These are phyloP conservation scores for Monomorium pharaonis DNA, from an alignment of 1,140 invertebrate genomes.

Conservation along the genomic window DNA sequence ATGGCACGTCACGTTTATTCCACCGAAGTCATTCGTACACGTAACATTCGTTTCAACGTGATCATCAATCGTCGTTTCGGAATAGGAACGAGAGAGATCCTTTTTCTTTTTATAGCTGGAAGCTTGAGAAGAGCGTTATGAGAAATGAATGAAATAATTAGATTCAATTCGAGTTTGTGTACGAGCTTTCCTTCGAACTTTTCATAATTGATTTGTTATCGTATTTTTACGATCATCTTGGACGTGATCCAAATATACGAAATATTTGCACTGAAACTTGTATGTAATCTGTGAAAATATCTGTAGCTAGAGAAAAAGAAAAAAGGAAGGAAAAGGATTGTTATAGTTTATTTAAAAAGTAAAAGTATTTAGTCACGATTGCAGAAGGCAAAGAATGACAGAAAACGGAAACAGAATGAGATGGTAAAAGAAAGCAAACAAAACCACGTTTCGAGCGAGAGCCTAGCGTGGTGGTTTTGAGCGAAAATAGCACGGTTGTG, in stretches of 20 bases:
- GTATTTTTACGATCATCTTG: background rate
- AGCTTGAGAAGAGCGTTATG: background rate
- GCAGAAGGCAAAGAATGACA: background rate
- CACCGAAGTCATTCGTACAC: background rate
- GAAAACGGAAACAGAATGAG: background rate
- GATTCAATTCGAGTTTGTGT: background rate
- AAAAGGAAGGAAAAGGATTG: background rate
- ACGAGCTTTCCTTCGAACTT: background rate
- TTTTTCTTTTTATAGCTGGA: background rate
- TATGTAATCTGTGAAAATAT: background rate
- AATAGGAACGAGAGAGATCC: background rate
- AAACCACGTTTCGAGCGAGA: background rate
- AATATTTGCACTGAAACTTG: background rate
- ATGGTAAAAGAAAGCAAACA: background rate
- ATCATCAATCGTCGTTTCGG: conserved; percentile 39
- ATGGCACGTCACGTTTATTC: background rate
- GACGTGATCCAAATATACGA: background rate
- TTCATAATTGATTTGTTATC: background rate
- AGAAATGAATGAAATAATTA: conserved; percentile 16
- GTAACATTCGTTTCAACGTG: background rate
- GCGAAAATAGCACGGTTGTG: background rate
- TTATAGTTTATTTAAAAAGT: background rate
- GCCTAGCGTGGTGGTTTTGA: background rate
- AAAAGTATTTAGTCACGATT: background rate
- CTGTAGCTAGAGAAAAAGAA: background rate